Evolutionary conservation across 2,888 invertebrate species (phyloP).

Genomic region (Melinaea menophilus): DNA sequence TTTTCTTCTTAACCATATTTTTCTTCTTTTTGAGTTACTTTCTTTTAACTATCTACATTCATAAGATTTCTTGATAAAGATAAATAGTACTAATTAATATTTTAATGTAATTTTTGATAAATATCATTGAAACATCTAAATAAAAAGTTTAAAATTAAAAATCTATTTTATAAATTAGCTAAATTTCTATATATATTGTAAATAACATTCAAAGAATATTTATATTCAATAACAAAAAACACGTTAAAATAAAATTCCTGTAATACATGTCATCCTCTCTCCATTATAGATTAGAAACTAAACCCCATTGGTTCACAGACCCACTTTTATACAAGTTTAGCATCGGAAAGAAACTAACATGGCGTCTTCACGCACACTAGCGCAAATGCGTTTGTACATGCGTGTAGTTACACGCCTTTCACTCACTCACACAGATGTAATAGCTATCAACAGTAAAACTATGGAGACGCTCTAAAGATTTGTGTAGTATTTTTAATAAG

Average conservation of each 20-base stretch:
- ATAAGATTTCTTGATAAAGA: too few relatives aligned
- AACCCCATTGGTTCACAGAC: constrained; percentile 42
- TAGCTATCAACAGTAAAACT: constrained; percentile 37
- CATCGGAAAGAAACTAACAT: constrained; percentile 57
- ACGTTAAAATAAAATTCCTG: constrained; percentile 12
- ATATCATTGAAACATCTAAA: too few relatives aligned
- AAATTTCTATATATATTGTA: too few relatives aligned
- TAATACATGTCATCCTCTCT: constrained; percentile 38
- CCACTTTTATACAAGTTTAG: constrained; percentile 67
- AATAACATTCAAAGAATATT: too few relatives aligned
- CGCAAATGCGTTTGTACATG: constrained; percentile 41
- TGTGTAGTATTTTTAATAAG: too few relatives aligned
- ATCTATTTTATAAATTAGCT: too few relatives aligned
- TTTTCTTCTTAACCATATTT: too few relatives aligned
- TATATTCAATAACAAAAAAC: background rate
- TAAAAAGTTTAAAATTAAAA: too few relatives aligned
- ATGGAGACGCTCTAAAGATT: constrained; percentile 39
- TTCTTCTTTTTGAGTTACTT: too few relatives aligned
- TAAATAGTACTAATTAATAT: too few relatives aligned
- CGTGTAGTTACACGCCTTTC: constrained; percentile 65
- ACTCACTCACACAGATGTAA: constrained; percentile 50
- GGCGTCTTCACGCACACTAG: constrained; percentile 57
- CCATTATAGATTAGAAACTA: constrained; percentile 57
- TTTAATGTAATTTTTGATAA: too few relatives aligned
- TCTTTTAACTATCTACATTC: too few relatives aligned